These are phyloP conservation scores for Caenorhabditis sp. DNA, from an alignment of 2,888 invertebrate species.

Conservation along the genomic window DNA sequence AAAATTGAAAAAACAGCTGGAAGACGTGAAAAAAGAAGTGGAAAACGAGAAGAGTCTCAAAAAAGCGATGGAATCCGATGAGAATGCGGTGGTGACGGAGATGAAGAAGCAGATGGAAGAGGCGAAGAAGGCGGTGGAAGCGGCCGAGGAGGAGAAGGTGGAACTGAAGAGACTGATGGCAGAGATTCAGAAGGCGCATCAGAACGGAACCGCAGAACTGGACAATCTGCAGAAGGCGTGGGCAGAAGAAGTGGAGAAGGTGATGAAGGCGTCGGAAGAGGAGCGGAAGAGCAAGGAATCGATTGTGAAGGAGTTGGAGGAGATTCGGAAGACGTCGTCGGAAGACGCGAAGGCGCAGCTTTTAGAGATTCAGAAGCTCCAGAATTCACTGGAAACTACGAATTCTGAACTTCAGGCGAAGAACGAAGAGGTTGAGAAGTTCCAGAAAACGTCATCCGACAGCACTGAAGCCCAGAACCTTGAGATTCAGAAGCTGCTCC, in stretches of 20 bases:
- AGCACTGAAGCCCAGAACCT: neutral
- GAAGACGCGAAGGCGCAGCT: neutral
- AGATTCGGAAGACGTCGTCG: neutral
- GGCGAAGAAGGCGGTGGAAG: slow-evolving; percentile 42
- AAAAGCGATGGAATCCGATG: slow-evolving; percentile 35
- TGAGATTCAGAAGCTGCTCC: neutral
- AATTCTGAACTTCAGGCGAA: neutral
- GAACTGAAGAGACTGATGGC: slow-evolving; percentile 3
- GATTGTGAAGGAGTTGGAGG: slow-evolving; percentile 11
- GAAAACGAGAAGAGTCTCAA: slow-evolving; percentile 41
- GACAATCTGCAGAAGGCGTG: slow-evolving; percentile 31
- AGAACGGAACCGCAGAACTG: slow-evolving; percentile 20
- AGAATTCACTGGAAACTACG: neutral
- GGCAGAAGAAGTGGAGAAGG: slow-evolving; percentile 29
- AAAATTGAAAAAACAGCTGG: slow-evolving; percentile 23
- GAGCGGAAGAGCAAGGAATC: slow-evolving; percentile 9
- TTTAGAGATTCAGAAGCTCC: neutral
- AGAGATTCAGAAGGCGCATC: slow-evolving; percentile 17
- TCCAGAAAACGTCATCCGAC: too few species aligned
- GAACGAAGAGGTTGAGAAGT: neutral
- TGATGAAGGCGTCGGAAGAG: slow-evolving; percentile 16
- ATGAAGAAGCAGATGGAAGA: slow-evolving; percentile 52
- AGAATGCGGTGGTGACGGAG: slow-evolving; percentile 22
- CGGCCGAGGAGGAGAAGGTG: slow-evolving; percentile 30
- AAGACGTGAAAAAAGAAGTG: slow-evolving; percentile 29